Evolutionary conservation across 1,140 invertebrate genomes (phyloP), one percentile per base, ranked within the genome.

Genomic region (Drosophila busckii): DNA sequence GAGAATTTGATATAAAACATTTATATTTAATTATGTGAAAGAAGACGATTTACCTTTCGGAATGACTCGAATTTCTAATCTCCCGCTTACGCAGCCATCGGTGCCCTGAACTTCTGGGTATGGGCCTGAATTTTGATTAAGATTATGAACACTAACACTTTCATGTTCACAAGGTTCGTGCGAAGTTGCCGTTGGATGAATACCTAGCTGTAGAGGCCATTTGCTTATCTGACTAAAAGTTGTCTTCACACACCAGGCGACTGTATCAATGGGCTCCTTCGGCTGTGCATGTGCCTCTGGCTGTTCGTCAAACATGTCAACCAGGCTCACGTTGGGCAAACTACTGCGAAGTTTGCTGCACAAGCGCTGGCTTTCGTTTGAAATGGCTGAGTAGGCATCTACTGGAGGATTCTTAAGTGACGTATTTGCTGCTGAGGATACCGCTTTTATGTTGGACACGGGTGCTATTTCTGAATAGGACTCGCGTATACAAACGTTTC

Each of bases 31-130:
- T 6, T 29, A 0, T 1, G 4, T 26, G 4, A 13, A 6, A 25
- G 2, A 15, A 16, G 13, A n/a, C 12, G 20, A 15, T 26, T 54
- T 52, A 86, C 87, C 87, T 86, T 89, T 88, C 45, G 89, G 88
- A 23, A 95, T 90, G 16, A 96, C 93, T 35, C 94, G 90, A 52
- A 95, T 95, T 89, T 96, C 94, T 19, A 95, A 89, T 46, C 93
- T 90, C 29, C 93, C 94, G 44, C 92, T 93, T n/a, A 94, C 90
- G 2, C 92, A 91, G 32, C 89, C 85, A 40, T 89, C 89, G 46
- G 90, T 89, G 2, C 88, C 87, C 6, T 56, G 46, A 20, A 17
- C 26, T 2, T 16, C 45, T 16, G 32, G n/a, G n/a, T 12, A 20
- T 56, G 25, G 9, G 13, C 9, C n/a, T n/a, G n/a, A n/a, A n/a